Evolutionary conservation across 2,113 vertebrate genomes (phyloP).

Genomic region (Oostethus manadensis): DNA sequence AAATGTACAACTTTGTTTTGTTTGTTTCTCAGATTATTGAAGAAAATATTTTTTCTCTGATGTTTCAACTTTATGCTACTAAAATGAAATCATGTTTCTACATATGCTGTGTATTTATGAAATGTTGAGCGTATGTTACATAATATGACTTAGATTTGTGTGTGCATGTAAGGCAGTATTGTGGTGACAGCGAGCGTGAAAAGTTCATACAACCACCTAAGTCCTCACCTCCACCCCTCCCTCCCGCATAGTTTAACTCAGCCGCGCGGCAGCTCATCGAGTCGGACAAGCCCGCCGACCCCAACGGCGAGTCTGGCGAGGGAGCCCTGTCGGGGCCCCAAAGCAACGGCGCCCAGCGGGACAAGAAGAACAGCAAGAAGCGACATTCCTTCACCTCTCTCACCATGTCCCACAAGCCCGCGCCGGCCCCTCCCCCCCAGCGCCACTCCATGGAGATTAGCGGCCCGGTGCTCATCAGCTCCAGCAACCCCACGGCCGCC

Average conservation of each 20-base stretch:
- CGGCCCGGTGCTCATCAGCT: constrained; percentile 96
- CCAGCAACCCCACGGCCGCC: constrained; percentile 93
- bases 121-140: too few relatives aligned
- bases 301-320: constrained; percentile 78
- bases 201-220: too few relatives aligned
- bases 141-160: too few relatives aligned
- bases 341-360: constrained; percentile 80
- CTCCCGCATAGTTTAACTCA: constrained; percentile 82
- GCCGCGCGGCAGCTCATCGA: constrained; percentile 94
- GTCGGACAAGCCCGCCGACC: constrained; percentile 84
- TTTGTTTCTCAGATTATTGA: too few relatives aligned
- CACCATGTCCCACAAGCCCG: constrained; percentile 94
- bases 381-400: constrained; percentile 98
- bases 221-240: background rate
- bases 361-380: constrained; percentile 98
- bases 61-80: too few relatives aligned
- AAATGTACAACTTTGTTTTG: too few relatives aligned
- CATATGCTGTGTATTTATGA: too few relatives aligned
- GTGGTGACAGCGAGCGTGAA: too few relatives aligned
- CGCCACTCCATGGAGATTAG: constrained; percentile 99
- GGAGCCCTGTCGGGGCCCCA: constrained; percentile 78
- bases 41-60: too few relatives aligned
- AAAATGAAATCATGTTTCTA: too few relatives aligned
- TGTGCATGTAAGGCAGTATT: too few relatives aligned
- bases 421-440: constrained; percentile 86